These are phyloP conservation scores for human (Homo sapiens) DNA, from an alignment of 2,113 vertebrate species.

Conservation along the genomic window GRCh38 chr2:46411001-46411500, in stretches of 20 bases:
- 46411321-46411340: background rate
- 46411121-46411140: background rate
- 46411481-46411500: background rate
- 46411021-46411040: background rate
- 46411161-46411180: background rate
- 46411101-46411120: background rate
- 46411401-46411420: background rate
- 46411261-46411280: background rate
- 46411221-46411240: background rate
- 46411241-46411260: background rate
- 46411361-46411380: background rate
- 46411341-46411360: background rate
- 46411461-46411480: background rate
- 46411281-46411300: background rate
- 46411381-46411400: background rate
- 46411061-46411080: background rate
- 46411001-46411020: background rate
- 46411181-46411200: background rate
- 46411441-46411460: background rate
- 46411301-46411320: background rate
- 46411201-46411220: background rate
- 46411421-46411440: background rate
- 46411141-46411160: background rate
- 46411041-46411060: background rate
- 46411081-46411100: background rate